A percentile compares a stretch with the other conserved stretches of the same genome.
Conservation (phyloP, 2,113 vertebrate genomes). For the Chaenocephalus aceratus region DNA sequence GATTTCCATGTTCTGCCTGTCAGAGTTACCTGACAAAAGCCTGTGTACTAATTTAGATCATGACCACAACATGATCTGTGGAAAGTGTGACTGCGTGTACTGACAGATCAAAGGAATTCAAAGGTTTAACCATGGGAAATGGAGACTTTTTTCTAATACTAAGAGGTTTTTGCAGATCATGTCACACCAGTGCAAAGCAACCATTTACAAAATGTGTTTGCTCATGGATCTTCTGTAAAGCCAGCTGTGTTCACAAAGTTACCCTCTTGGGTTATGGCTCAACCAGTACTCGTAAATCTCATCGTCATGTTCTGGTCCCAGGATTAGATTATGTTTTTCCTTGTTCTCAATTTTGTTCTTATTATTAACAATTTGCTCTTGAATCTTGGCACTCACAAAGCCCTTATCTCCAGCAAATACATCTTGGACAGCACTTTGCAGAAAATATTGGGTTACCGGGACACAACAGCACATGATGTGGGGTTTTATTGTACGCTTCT, state of each 20-base stretch:
- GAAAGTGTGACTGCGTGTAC: not conserved
- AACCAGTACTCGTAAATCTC: not conserved
- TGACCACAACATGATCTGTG: slow-evolving; percentile 29
- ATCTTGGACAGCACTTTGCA: too few relatives aligned
- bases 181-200: slow-evolving; percentile 32
- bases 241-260: not conserved
- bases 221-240: not conserved
- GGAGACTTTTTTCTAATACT: slow-evolving; percentile 22
- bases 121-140: slow-evolving; percentile 11
- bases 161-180: slow-evolving; percentile 29
- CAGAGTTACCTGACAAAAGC: slow-evolving; percentile 53
- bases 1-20: slow-evolving; percentile 72
- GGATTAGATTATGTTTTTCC: too few relatives aligned
- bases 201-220: slow-evolving; percentile 28
- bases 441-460: too few relatives aligned
- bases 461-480: too few relatives aligned
- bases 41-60: slow-evolving; percentile 56
- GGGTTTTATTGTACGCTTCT: too few relatives aligned
- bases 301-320: too few relatives aligned
- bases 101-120: slow-evolving; percentile 8
- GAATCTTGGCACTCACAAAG: too few relatives aligned
- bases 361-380: too few relatives aligned
- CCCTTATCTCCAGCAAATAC: too few relatives aligned
- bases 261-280: not conserved
- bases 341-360: too few relatives aligned